A percentile compares a stretch with the other conserved stretches of the same genome.
These are phyloP conservation scores for Thyatira batis DNA, from an alignment of 2,888 invertebrate species.

Conservation along the genomic window DNA sequence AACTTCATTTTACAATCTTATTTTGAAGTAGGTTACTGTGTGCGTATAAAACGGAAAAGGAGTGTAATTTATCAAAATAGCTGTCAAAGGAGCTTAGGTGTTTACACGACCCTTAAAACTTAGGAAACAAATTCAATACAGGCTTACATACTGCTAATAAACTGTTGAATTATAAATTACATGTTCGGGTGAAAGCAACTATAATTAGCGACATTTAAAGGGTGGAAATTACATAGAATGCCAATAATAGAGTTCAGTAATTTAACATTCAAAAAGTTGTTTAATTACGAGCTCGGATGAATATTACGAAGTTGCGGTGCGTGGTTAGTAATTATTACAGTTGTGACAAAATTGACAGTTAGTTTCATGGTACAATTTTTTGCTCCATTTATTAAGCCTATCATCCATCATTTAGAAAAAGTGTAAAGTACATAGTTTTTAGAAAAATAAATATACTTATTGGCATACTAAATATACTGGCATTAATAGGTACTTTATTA, in stretches of 20 bases:
- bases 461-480: too few relatives aligned
- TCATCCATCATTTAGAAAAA: too few relatives aligned
- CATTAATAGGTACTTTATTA: too few relatives aligned
- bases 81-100: conserved; percentile 1
- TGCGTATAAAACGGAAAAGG: background rate
- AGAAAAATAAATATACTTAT: too few relatives aligned
- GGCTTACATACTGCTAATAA: background rate
- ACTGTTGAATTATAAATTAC: conserved; percentile 3
- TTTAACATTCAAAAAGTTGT: conserved; percentile 24
- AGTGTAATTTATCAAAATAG: conserved; percentile 2
- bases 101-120: background rate
- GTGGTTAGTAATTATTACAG: conserved; percentile 4
- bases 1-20: too few relatives aligned
- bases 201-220: conserved; percentile 15
- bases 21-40: too few relatives aligned
- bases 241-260: conserved; percentile 17
- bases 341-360: background rate
- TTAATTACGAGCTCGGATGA: conserved; percentile 25
- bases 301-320: conserved; percentile 15
- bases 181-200: conserved; percentile 7
- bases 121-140: background rate
- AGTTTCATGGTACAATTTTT: background rate
- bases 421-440: too few relatives aligned
- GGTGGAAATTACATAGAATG: conserved; percentile 17
- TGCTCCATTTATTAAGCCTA: too few relatives aligned